Evolutionary conservation across 2,113 vertebrate genomes (phyloP).

Genomic region (Ceratotherium simum): DNA sequence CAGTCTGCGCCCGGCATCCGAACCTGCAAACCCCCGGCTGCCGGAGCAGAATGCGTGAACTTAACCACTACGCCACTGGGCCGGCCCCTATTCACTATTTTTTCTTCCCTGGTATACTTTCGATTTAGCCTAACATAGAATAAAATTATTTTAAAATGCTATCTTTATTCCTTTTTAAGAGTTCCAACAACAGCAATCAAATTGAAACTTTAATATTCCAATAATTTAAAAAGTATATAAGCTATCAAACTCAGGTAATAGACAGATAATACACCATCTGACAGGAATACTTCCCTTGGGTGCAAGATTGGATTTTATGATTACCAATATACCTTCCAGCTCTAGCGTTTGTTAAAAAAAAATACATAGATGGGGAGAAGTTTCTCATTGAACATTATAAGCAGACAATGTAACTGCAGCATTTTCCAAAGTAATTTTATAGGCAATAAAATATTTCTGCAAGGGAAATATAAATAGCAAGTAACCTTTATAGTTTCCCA

Average conservation of each 20-base stretch:
- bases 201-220: neutral
- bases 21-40: too few species aligned
- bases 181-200: neutral
- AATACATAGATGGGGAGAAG: neutral
- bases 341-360: neutral
- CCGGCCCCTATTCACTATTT: neutral
- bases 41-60: too few species aligned
- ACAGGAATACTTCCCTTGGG: neutral
- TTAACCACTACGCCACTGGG: too few species aligned
- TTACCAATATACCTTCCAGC: neutral
- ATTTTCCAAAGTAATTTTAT: constrained; percentile 81
- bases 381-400: neutral
- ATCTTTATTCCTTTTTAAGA: neutral
- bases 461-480: constrained; percentile 86
- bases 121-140: neutral
- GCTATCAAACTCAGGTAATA: neutral
- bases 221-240: neutral
- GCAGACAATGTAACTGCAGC: constrained; percentile 68
- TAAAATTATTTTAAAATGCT: neutral
- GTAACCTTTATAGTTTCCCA: constrained; percentile 88
- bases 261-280: neutral
- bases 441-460: constrained; percentile 83
- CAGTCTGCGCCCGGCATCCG: too few species aligned
- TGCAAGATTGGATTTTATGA: neutral
- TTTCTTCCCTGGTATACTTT: neutral